Percentiles rank a stretch among this genome's conserved stretches.
These are phyloP conservation scores for Varecia variegata DNA, from an alignment of 2,797 vertebrate species.

Conservation along the genomic window DNA sequence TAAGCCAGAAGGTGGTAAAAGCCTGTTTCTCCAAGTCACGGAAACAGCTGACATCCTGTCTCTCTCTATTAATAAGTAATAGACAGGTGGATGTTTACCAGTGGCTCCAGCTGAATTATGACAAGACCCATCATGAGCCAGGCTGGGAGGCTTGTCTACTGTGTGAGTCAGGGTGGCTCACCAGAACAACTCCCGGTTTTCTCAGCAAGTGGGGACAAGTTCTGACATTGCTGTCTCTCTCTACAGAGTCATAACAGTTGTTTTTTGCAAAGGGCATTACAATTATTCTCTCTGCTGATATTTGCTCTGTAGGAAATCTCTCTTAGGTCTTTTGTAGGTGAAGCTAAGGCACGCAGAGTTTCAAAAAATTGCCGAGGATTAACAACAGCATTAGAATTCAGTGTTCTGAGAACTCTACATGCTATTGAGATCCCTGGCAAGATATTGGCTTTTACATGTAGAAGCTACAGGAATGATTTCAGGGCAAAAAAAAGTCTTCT, in stretches of 20 bases:
- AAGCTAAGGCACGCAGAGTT: slow-evolving; percentile 40
- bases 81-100: slow-evolving; percentile 78
- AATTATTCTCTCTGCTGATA: slow-evolving; percentile 61
- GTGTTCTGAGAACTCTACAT: background rate
- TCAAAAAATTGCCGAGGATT: slow-evolving; percentile 46
- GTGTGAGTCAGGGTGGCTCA: slow-evolving; percentile 64
- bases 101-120: slow-evolving; percentile 76
- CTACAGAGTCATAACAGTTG: slow-evolving; percentile 70
- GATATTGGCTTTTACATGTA: background rate
- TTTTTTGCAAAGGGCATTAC: slow-evolving; percentile 73
- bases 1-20: slow-evolving; percentile 75
- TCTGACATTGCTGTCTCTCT: slow-evolving; percentile 41
- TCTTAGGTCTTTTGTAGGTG: slow-evolving; percentile 58
- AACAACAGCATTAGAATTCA: background rate
- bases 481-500: background rate
- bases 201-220: slow-evolving; percentile 74
- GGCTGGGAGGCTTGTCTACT: slow-evolving; percentile 68
- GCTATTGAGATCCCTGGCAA: background rate
- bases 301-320: slow-evolving; percentile 70
- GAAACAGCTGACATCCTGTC: slow-evolving; percentile 81
- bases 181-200: slow-evolving; percentile 58
- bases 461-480: background rate
- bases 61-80: slow-evolving; percentile 78
- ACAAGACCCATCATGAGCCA: slow-evolving; percentile 74
- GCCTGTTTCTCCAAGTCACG: slow-evolving; percentile 74